Conservation (phyloP, 2,797 vertebrate species). For the Synanceia verrucosa region DNA sequence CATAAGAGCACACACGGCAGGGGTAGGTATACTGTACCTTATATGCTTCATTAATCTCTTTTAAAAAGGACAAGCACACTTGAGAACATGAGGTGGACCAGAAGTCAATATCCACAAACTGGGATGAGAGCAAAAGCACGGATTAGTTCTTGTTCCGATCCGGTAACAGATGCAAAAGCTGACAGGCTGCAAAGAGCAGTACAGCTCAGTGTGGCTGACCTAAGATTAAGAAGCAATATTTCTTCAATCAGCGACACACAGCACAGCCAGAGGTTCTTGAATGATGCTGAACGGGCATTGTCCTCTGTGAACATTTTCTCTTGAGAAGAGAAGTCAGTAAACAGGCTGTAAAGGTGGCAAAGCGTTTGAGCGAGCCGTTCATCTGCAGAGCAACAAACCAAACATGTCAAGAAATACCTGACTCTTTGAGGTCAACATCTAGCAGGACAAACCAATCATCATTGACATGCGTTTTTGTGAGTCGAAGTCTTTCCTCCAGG, state of each 20-base stretch:
- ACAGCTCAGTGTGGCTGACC: constrained; percentile 29
- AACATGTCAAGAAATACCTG: constrained; percentile 63
- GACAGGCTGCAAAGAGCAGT: constrained; percentile 36
- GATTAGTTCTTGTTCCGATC: constrained; percentile 19
- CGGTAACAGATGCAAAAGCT: constrained; percentile 16
- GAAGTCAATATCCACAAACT: constrained; percentile 43
- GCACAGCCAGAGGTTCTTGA: not conserved
- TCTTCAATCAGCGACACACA: constrained; percentile 10
- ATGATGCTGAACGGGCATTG: not conserved
- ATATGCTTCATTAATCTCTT: constrained; percentile 1
- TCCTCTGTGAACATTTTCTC: not conserved
- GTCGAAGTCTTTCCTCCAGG: constrained; percentile 61
- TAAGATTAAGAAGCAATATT: constrained; percentile 3
- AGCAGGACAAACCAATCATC: constrained; percentile 84
- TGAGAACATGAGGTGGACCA: not conserved
- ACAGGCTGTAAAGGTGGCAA: constrained; percentile 47
- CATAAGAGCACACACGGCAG: constrained; percentile 17
- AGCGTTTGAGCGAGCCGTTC: constrained; percentile 25
- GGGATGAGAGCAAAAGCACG: constrained; percentile 36
- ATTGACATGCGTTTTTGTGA: constrained; percentile 41
- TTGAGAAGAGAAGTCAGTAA: not conserved
- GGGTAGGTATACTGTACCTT: constrained; percentile 70
- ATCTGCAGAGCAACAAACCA: constrained; percentile 16
- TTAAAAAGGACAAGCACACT: constrained; percentile 25
- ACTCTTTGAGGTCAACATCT: constrained; percentile 61